Base-by-base conservation (phyloP, 2,113 vertebrate genomes). In the crab-eating macaque (Macaca fascicularis) region DNA sequence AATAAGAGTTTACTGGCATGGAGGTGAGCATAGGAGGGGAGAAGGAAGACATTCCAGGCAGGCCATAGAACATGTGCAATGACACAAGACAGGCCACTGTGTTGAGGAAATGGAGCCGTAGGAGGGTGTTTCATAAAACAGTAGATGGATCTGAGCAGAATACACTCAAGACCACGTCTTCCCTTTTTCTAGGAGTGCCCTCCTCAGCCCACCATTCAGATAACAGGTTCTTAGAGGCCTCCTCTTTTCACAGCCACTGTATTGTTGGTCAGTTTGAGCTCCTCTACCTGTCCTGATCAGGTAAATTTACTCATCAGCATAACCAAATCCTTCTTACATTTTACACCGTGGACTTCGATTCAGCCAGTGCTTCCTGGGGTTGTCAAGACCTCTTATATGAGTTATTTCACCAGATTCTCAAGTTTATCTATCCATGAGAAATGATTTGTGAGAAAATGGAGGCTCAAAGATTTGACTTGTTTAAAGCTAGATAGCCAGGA, bases 131-230 rank as follows among this genome's bases (percentile, higher is more conserved):
- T 9, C 70, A 32, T 50, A 10, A 85, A 25, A 27, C 32, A 27
- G 35, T 8, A 19, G 48, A 48, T 59, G 10, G 27, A 4, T 74
- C 50, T 72, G 55, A 35, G 9, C 3, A 48, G 14, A 83, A 50
- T 48, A 12, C 2, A 45, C 23, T 27, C 2, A 0, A 40, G 35
- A 25, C 11, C 9, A 11, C 5, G 27, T 22, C 13, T 6, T 55
- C 16, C 50, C 8, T 4, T 25, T 89, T 57, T 38, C 22, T 8
- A 40, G 43, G 23, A 23, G 13, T 25, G 45, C 50, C 2, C 16
- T 81, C 3, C 22, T 55, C 67, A 40, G 27, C 22, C 14, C 9
- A 2, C 55, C 43, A 32, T 38, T 23, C 14, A 13, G 35, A 2
- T 80, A 92, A 70, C 48, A 43, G 75, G 17, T 84, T 84, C 50